Percentiles rank a stretch among this genome's conserved stretches.
These are phyloP conservation scores for Plecturocebus donacophilus DNA, from an alignment of 2,113 vertebrate species.

Conservation along the genomic window DNA sequence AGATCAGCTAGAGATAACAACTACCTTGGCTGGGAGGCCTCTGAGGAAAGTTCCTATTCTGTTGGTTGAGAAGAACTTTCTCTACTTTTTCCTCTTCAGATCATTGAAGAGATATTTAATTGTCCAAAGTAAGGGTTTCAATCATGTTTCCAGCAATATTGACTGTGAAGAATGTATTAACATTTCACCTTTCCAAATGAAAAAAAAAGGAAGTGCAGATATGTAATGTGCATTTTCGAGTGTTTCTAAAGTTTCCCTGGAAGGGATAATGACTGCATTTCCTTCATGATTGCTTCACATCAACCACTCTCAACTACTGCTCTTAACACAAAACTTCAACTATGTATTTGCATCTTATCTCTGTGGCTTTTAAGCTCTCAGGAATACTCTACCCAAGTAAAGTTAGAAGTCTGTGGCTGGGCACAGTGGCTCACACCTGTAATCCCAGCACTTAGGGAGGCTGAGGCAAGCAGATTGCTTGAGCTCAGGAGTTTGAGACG, in stretches of 20 bases:
- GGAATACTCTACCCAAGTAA: not conserved
- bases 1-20: not conserved
- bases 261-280: not conserved
- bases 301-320: not conserved
- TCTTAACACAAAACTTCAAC: not conserved
- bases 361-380: not conserved
- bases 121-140: not conserved
- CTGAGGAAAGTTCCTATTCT: no score
- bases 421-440: no score
- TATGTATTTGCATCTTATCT: not conserved
- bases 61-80: not conserved
- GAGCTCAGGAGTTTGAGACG: no score
- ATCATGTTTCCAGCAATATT: not conserved
- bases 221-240: not conserved
- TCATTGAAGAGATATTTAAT: not conserved
- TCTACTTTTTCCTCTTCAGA: not conserved
- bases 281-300: no score
- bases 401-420: not conserved
- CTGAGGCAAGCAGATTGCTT: no score
- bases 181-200: not conserved
- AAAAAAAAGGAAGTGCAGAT: not conserved
- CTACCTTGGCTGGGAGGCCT: no score
- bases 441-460: no score
- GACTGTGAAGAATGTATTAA: not conserved
- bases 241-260: not conserved